Evolutionary conservation across 1,140 invertebrate species (phyloP).

Genomic region (Chlorops oryzae): DNA sequence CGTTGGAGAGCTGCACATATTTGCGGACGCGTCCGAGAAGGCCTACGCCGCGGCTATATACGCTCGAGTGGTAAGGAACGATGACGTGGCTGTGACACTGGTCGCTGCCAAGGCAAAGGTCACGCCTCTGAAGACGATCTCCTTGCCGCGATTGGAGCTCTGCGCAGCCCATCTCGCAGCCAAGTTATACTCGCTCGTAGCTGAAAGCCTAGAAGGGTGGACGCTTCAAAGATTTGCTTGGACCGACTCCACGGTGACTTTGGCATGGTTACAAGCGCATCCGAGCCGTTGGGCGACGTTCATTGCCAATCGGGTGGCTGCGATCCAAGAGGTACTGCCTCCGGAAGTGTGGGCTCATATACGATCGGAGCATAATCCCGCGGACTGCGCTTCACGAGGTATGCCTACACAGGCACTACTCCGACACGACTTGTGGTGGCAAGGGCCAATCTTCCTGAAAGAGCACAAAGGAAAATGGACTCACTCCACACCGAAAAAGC

Average conservation of each 20-base stretch:
- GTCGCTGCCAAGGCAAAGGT: conserved; percentile 22
- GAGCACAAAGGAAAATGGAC: not conserved
- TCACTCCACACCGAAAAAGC: not conserved
- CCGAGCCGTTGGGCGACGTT: conserved; percentile 30
- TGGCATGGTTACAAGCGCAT: conserved; percentile 6
- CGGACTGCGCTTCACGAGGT: not conserved
- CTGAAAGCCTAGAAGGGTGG: not conserved
- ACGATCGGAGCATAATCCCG: conserved; percentile 29
- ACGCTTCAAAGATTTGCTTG: conserved; percentile 1
- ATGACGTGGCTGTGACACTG: conserved; percentile 21
- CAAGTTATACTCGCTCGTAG: not conserved
- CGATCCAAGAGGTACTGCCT: conserved; percentile 34
- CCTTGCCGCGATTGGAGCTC: conserved; percentile 18
- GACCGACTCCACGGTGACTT: conserved; percentile 36
- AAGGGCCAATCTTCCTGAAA: not conserved
- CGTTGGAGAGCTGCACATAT: conserved; percentile 27
- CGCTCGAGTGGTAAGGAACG: too few relatives aligned
- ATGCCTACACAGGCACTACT: not conserved
- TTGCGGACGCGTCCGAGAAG: conserved; percentile 31
- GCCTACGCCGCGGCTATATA: too few relatives aligned
- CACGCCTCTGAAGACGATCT: conserved; percentile 9
- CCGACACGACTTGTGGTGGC: not conserved
- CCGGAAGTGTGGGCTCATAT: conserved; percentile 33
- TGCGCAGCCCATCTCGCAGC: conserved; percentile 8
- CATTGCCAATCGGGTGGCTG: conserved; percentile 38